phyloP scores from a whole-genome alignment of 2,113 vertebrate genomes.

The Eulemur macaco region DNA sequence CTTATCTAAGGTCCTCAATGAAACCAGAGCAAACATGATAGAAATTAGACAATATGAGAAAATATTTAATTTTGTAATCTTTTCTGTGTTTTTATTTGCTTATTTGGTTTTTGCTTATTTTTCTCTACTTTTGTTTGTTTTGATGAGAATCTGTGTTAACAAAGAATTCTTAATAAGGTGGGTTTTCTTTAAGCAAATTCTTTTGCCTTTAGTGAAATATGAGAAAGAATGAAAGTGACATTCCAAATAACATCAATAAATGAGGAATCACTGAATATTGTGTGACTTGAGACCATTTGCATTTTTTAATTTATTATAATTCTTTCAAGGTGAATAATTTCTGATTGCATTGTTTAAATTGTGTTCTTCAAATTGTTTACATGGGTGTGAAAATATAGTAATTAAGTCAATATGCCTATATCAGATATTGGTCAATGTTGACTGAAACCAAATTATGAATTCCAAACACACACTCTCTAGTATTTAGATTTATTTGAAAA shows the following conservation, averaged over 20 bases:
- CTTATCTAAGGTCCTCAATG: neutral
- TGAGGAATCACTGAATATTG: neutral
- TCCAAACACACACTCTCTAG: neutral
- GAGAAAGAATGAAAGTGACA: neutral
- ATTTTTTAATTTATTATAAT: neutral
- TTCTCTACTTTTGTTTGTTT: constrained; percentile 17
- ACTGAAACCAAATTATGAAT: neutral
- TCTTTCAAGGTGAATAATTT: constrained; percentile 3
- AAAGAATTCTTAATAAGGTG: neutral
- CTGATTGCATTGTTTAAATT: neutral
- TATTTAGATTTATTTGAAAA: constrained; percentile 47
- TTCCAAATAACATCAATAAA: neutral
- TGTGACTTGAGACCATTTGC: neutral
- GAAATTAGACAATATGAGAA: neutral
- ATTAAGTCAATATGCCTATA: neutral
- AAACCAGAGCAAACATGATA: constrained; percentile 15
- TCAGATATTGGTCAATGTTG: constrained; percentile 1
- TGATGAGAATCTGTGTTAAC: constrained; percentile 5
- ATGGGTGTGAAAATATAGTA: neutral
- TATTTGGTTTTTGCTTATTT: constrained; percentile 31
- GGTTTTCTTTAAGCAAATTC: neutral
- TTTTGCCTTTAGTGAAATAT: neutral
- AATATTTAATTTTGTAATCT: constrained; percentile 31
- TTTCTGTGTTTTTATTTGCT: constrained; percentile 21
- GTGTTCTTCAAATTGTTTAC: neutral